These are phyloP conservation scores for Saxidomus purpurata DNA, from an alignment of 1,140 invertebrate genomes.

Conservation along the genomic window DNA sequence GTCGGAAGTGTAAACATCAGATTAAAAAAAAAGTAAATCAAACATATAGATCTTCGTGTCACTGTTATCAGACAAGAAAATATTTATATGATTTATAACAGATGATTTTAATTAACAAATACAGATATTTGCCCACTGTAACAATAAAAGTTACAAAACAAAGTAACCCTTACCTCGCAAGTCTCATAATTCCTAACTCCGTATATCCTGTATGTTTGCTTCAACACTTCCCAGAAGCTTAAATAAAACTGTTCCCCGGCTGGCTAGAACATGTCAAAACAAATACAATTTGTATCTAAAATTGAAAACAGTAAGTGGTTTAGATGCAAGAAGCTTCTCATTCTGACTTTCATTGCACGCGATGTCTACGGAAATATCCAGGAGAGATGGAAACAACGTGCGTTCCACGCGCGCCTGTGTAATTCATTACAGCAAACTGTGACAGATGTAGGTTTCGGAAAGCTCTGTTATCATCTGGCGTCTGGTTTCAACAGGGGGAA, in stretches of 20 bases:
- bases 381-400: neutral
- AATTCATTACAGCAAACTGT: conserved; percentile 15
- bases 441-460: conserved; percentile 10
- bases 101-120: no score
- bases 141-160: neutral
- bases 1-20: no score
- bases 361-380: conserved; percentile 12
- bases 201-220: neutral
- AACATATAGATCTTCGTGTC: no score
- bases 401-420: conserved; percentile 21
- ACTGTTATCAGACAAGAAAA: no score
- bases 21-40: no score
- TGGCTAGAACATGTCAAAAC: no score
- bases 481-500: conserved; percentile 18
- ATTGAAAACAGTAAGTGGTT: no score
- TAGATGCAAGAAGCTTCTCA: neutral
- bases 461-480: conserved; percentile 14
- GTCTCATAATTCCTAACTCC: neutral
- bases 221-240: neutral
- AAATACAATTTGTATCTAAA: no score
- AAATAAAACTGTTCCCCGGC: no score
- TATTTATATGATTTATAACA: no score
- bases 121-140: no score
- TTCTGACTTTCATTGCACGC: neutral
- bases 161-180: neutral